Conservation (phyloP, 1,140 invertebrate species). For the Mesaphorura yosii region DNA sequence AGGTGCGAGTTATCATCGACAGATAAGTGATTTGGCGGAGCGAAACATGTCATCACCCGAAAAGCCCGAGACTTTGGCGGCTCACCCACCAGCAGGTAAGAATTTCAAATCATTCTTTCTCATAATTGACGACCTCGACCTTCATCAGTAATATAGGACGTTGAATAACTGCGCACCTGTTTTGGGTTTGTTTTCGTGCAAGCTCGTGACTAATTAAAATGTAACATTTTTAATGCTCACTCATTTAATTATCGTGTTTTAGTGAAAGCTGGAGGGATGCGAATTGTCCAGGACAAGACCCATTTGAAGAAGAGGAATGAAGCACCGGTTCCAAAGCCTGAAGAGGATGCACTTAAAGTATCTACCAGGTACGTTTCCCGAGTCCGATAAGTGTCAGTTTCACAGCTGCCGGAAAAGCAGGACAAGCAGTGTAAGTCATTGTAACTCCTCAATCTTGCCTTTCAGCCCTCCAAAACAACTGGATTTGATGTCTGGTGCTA, state of each 20-base stretch:
- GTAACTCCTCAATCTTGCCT: conserved; percentile 7
- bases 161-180: background rate
- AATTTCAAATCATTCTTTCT: background rate
- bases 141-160: background rate
- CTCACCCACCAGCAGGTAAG: conserved; percentile 71
- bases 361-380: conserved; percentile 37
- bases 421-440: no score
- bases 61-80: conserved; percentile 57
- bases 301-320: conserved; percentile 43
- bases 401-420: no score
- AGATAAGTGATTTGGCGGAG: no score
- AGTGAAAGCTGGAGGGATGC: conserved; percentile 86
- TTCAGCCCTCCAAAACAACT: conserved; percentile 55
- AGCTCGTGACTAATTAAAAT: no score
- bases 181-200: background rate
- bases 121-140: background rate
- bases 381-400: background rate
- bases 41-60: conserved; percentile 48
- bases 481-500: conserved; percentile 59
- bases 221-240: no score
- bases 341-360: conserved; percentile 37
- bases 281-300: conserved; percentile 75
- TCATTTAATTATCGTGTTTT: conserved; percentile 33
- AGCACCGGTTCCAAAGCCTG: conserved; percentile 34
- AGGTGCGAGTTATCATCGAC: no score